These are phyloP conservation scores for Morpho achilles DNA, from an alignment of 2,888 invertebrate species.

Conservation along the genomic window DNA sequence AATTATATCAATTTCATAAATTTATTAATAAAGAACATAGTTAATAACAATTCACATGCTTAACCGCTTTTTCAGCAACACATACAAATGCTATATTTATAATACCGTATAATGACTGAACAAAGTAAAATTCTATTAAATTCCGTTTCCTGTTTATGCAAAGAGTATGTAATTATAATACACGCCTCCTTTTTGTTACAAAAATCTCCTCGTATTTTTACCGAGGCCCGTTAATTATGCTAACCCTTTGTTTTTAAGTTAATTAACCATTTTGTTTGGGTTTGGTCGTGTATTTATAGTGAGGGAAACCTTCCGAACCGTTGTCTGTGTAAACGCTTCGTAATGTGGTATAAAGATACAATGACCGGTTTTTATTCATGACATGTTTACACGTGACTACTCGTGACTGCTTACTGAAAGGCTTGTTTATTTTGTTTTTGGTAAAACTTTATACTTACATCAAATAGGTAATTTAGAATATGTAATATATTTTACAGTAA, in stretches of 20 bases:
- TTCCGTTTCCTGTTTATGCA: background rate
- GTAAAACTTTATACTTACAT: no score
- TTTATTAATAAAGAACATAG: no score
- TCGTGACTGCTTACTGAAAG: no score
- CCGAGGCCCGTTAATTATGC: constrained; percentile 9
- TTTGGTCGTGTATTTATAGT: constrained; percentile 6
- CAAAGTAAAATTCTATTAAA: background rate
- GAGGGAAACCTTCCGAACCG: constrained; percentile 1
- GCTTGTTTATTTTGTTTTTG: no score
- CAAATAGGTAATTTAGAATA: no score
- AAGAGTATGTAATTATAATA: constrained; percentile 5
- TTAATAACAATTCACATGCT: no score
- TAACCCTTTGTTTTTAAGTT: constrained; percentile 14
- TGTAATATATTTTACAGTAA: no score
- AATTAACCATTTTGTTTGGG: constrained; percentile 11
- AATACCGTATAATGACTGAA: background rate
- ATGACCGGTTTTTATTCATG: no score
- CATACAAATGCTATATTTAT: background rate
- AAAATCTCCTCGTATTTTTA: constrained; percentile 4
- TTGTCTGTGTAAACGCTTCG: background rate
- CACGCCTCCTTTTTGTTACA: constrained; percentile 3
- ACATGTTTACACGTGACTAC: no score
- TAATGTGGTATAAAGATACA: background rate
- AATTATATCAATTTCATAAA: no score
- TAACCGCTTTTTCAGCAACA: no score